phyloP scores from a whole-genome alignment of 1,140 invertebrate genomes.

The Rhizoglyphus robini region DNA sequence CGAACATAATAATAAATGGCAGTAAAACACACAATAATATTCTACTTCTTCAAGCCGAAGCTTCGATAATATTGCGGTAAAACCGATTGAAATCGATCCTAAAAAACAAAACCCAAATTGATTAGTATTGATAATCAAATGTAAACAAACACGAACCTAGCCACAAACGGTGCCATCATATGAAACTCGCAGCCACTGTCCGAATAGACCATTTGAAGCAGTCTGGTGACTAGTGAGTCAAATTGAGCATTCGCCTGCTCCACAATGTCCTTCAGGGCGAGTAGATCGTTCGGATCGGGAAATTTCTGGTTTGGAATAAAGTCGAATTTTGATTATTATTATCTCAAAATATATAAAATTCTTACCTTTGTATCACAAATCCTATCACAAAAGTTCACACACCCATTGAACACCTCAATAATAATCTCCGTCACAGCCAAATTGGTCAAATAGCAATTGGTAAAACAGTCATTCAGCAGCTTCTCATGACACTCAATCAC shows the following conservation, averaged over 20 bases:
- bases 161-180: conserved; percentile 14
- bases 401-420: conserved; percentile 65
- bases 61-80: too few species aligned
- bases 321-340: background rate
- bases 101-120: too few species aligned
- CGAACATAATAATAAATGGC: too few species aligned
- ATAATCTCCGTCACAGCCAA: conserved; percentile 64
- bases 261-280: background rate
- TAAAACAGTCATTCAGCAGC: conserved; percentile 72
- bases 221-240: background rate
- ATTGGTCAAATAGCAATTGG: conserved; percentile 85
- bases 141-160: conserved; percentile 9
- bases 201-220: background rate
- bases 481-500: conserved; percentile 73
- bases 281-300: background rate
- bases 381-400: conserved; percentile 62
- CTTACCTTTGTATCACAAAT: conserved; percentile 37
- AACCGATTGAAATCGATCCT: too few species aligned
- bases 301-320: background rate
- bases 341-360: background rate
- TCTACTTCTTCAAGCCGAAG: too few species aligned
- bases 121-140: too few species aligned
- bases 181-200: conserved; percentile 6
- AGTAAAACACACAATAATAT: too few species aligned
- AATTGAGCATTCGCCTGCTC: conserved; percentile 1